These are phyloP conservation scores for Tethea ocularis DNA, from an alignment of 2,888 invertebrate genomes.

Conservation along the genomic window DNA sequence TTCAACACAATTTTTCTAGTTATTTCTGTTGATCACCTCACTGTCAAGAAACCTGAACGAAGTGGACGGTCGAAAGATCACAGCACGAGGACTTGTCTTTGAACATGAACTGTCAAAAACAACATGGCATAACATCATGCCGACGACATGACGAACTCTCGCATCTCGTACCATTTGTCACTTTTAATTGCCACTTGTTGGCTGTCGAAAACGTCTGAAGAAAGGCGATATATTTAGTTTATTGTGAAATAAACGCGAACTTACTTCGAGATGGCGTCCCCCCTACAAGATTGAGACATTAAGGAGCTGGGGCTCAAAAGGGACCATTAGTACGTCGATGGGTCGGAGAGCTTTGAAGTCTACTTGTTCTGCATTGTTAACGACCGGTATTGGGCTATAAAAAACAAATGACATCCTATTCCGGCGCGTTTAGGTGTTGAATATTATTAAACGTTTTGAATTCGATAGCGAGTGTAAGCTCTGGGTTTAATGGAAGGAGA, in stretches of 20 bases:
- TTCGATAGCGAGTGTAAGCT: background rate
- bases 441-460: slow-evolving; percentile 10
- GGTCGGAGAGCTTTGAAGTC: slow-evolving; percentile 49
- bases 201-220: slow-evolving; percentile 71
- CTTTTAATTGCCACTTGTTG: slow-evolving; percentile 81
- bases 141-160: slow-evolving; percentile 48
- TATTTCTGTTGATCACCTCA: slow-evolving; percentile 4
- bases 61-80: slow-evolving; percentile 53
- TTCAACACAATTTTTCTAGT: background rate
- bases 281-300: slow-evolving; percentile 64
- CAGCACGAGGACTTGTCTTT: slow-evolving; percentile 41
- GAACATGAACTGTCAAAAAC: slow-evolving; percentile 48
- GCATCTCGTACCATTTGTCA: slow-evolving; percentile 79
- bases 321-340: slow-evolving; percentile 31
- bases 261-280: slow-evolving; percentile 11
- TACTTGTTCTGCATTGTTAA: slow-evolving; percentile 38
- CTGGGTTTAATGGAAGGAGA: background rate
- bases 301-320: slow-evolving; percentile 57
- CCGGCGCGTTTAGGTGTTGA: slow-evolving; percentile 24
- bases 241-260: slow-evolving; percentile 70
- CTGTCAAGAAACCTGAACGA: slow-evolving; percentile 36
- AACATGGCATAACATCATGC: slow-evolving; percentile 54
- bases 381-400: slow-evolving; percentile 42
- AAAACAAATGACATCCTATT: slow-evolving; percentile 50
- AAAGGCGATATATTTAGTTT: slow-evolving; percentile 76